Evolutionary conservation across 2,113 vertebrate species (phyloP).

Genomic region (Chauna torquata): DNA sequence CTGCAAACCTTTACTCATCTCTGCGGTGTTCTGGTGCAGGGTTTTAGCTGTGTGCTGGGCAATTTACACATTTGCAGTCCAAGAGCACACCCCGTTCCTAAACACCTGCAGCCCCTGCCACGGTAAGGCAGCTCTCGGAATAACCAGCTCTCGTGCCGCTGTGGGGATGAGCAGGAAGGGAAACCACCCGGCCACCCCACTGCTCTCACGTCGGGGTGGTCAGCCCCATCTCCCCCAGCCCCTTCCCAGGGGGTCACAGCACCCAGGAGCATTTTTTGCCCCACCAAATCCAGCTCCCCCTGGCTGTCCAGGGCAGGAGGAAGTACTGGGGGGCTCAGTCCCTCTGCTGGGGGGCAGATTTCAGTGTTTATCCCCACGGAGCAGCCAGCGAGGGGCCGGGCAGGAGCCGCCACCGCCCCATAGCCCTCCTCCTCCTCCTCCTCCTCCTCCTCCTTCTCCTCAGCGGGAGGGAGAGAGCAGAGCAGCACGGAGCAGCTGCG

Average conservation of each 20-base stretch:
- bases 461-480: background rate
- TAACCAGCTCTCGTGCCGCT: background rate
- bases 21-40: background rate
- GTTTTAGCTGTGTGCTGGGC: background rate
- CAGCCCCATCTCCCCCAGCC: background rate
- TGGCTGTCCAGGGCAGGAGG: background rate
- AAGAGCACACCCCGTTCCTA: background rate
- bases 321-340: background rate
- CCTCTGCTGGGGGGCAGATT: background rate
- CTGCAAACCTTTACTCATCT: background rate
- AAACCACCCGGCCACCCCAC: background rate
- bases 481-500: background rate
- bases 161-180: background rate
- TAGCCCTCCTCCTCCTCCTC: background rate
- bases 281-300: background rate
- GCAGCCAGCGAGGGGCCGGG: background rate
- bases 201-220: background rate
- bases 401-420: background rate
- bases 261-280: background rate
- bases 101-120: background rate
- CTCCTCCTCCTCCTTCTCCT: background rate
- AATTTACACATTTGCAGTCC: fast-evolving
- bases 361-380: background rate
- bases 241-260: background rate
- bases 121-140: too few species aligned